Conservation (phyloP, 2,113 vertebrate species). For the Hassar affinis region DNA sequence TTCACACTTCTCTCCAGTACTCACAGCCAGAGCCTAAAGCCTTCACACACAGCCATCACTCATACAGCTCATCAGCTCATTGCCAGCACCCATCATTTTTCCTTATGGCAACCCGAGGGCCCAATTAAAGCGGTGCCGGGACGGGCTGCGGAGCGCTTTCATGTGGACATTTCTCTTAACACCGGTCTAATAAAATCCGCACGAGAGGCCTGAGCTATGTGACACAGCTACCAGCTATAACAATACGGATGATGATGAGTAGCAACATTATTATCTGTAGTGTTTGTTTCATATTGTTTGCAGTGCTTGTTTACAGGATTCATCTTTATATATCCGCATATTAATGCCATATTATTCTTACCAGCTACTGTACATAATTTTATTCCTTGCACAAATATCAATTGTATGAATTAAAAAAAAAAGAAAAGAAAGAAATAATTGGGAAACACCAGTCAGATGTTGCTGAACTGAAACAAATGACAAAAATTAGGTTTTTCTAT, state of each 20-base stretch:
- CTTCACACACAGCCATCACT: slow-evolving; percentile 41
- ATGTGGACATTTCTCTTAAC: slow-evolving; percentile 45
- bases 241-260: background rate
- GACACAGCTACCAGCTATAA: slow-evolving; percentile 13
- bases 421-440: background rate
- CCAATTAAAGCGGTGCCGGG: slow-evolving; percentile 40
- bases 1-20: slow-evolving; percentile 14
- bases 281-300: background rate
- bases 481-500: background rate
- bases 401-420: background rate
- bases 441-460: background rate
- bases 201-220: slow-evolving; percentile 4
- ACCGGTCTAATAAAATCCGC: slow-evolving; percentile 15
- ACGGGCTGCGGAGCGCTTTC: slow-evolving; percentile 12
- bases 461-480: background rate
- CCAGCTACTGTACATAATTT: background rate
- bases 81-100: slow-evolving; percentile 47
- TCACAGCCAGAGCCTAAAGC: slow-evolving; percentile 25
- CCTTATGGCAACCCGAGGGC: slow-evolving; percentile 48
- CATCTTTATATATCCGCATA: background rate
- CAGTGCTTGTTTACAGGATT: background rate
- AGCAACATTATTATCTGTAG: background rate
- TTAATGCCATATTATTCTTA: background rate
- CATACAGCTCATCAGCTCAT: slow-evolving; percentile 39
- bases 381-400: background rate